phyloP scores from a whole-genome alignment of 2,797 vertebrate genomes.

The Podarcis lilfordi region DNA sequence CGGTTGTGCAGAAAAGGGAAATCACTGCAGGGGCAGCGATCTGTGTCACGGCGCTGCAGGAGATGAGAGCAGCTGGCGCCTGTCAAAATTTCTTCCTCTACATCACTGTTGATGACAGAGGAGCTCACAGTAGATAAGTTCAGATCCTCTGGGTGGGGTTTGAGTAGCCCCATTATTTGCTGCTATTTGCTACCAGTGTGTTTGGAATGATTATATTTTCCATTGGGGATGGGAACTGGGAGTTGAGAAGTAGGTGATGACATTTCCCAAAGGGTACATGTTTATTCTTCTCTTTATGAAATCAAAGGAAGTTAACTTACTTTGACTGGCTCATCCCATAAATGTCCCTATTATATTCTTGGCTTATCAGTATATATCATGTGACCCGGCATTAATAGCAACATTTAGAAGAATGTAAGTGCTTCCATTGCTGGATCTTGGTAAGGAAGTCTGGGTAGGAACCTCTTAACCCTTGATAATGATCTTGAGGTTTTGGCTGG shows the following conservation, averaged over 20 bases:
- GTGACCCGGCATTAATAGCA: background rate
- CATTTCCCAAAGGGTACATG: background rate
- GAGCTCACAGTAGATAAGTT: background rate
- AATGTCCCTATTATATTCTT: background rate
- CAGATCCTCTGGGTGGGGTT: background rate
- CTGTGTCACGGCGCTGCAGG: background rate
- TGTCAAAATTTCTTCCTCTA: background rate
- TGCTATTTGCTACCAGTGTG: background rate
- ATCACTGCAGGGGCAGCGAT: background rate
- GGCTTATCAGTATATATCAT: background rate
- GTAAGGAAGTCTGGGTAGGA: background rate
- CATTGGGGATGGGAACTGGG: background rate
- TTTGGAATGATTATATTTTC: background rate
- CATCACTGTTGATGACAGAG: background rate
- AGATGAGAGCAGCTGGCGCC: background rate
- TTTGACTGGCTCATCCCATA: background rate
- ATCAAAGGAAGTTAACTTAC: background rate
- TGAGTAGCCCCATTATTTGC: background rate
- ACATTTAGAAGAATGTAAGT: background rate
- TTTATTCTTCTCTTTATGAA: background rate
- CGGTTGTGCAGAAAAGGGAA: background rate
- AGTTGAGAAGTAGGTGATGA: background rate
- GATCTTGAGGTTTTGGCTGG: background rate
- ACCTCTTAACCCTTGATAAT: background rate
- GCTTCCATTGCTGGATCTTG: background rate